Conservation (phyloP, 1,140 invertebrate species). For the Cydia fagiglandana region DNA sequence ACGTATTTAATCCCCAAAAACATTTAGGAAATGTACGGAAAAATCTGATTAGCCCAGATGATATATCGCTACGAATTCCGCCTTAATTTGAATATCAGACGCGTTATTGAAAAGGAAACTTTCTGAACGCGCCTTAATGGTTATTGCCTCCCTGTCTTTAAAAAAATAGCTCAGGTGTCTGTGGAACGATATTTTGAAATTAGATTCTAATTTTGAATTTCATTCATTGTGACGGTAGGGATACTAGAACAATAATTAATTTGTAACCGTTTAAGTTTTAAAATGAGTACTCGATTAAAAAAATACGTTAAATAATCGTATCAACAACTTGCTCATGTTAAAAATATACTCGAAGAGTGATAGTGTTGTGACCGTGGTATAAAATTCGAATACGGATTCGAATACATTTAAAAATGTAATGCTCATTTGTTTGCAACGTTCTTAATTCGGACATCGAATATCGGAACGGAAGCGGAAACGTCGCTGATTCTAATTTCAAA, state of each 20-base stretch:
- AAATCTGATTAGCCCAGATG: slow-evolving; percentile 77
- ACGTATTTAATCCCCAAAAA: slow-evolving; percentile 38
- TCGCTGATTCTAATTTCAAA: slow-evolving; percentile 78
- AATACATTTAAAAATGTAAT: not conserved
- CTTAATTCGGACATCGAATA: slow-evolving; percentile 74
- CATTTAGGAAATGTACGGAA: slow-evolving; percentile 50
- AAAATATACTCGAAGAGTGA: not conserved
- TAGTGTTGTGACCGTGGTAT: too few species aligned
- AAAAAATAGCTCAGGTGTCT: slow-evolving; percentile 29
- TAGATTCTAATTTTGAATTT: slow-evolving; percentile 6
- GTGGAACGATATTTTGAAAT: slow-evolving; percentile 8
- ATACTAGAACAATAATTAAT: not conserved
- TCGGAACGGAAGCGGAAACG: slow-evolving; percentile 76
- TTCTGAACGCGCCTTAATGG: slow-evolving; percentile 73
- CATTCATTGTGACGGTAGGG: not conserved
- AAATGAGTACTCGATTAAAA: not conserved
- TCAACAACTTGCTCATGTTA: too few species aligned
- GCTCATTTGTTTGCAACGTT: slow-evolving; percentile 60
- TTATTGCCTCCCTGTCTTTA: slow-evolving; percentile 73
- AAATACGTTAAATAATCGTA: not conserved
- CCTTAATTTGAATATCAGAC: slow-evolving; percentile 78
- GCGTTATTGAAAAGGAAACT: slow-evolving; percentile 78
- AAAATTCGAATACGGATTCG: not conserved
- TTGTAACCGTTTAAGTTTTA: not conserved
- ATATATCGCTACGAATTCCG: slow-evolving; percentile 70